These are phyloP conservation scores for Sturnira hondurensis DNA, from an alignment of 2,113 vertebrate species.

Conservation along the genomic window DNA sequence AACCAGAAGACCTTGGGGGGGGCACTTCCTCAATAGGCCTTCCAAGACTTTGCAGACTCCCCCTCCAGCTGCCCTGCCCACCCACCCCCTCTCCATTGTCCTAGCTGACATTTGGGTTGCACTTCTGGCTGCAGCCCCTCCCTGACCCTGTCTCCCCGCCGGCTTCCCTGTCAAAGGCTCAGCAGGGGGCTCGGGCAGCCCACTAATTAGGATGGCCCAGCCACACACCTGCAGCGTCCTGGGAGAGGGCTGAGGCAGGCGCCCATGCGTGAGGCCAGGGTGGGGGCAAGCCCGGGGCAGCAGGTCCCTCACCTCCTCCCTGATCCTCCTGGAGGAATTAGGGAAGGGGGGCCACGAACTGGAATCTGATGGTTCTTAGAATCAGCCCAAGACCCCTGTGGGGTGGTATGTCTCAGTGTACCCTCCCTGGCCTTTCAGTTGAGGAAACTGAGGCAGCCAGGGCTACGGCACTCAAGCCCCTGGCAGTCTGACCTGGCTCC, in stretches of 20 bases:
- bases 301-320: constrained; percentile 28
- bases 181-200: constrained; percentile 71
- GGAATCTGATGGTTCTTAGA: not conserved
- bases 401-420: not conserved
- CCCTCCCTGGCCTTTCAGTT: not conserved
- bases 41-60: constrained; percentile 66
- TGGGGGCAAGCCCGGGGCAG: constrained; percentile 6
- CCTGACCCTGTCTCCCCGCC: constrained; percentile 52
- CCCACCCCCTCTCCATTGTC: constrained; percentile 74
- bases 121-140: not conserved
- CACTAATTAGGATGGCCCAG: constrained; percentile 84
- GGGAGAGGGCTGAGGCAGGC: constrained; percentile 68
- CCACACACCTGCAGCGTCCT: constrained; percentile 83
- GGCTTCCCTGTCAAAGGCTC: constrained; percentile 79
- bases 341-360: not conserved
- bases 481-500: not conserved
- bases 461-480: not conserved
- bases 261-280: constrained; percentile 71
- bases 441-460: not conserved
- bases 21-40: not conserved
- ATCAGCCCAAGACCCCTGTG: not conserved
- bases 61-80: constrained; percentile 58
- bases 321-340: not conserved
- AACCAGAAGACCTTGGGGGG: not conserved
- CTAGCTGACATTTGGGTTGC: constrained; percentile 75